Conservation (phyloP, 2,113 vertebrate species). For the Istiophorus platypterus region DNA sequence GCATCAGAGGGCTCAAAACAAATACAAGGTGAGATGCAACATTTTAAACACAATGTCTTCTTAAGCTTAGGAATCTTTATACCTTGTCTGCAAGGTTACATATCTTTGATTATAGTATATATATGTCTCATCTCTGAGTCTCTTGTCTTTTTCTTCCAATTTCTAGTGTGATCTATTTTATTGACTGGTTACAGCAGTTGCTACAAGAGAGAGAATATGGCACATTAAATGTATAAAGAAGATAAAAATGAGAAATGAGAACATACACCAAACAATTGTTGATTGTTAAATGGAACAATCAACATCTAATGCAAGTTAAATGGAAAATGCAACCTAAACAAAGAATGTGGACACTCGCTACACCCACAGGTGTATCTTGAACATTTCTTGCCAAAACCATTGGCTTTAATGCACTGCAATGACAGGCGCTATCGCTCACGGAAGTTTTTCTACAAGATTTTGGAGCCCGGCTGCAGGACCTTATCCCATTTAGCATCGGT, state of each 20-base stretch:
- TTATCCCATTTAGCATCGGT: not conserved
- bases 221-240: not conserved
- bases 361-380: not conserved
- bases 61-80: not conserved
- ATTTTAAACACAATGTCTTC: not conserved
- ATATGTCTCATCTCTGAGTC: not conserved
- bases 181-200: not conserved
- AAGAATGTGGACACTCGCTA: constrained; percentile 1
- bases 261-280: not conserved
- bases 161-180: not conserved
- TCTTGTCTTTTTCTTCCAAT: not conserved
- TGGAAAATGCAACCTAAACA: not conserved
- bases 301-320: too few species aligned
- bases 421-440: not conserved
- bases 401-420: not conserved
- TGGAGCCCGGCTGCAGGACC: not conserved
- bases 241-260: not conserved
- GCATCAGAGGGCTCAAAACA: constrained; percentile 75
- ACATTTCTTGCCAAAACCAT: not conserved
- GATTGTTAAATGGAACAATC: constrained; percentile 1
- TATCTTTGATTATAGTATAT: not conserved
- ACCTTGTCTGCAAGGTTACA: not conserved
- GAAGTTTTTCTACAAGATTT: not conserved
- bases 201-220: not conserved
- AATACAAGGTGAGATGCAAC: constrained; percentile 74